Base-by-base conservation (phyloP, 2,888 invertebrate species). In the Baccha elongata region DNA sequence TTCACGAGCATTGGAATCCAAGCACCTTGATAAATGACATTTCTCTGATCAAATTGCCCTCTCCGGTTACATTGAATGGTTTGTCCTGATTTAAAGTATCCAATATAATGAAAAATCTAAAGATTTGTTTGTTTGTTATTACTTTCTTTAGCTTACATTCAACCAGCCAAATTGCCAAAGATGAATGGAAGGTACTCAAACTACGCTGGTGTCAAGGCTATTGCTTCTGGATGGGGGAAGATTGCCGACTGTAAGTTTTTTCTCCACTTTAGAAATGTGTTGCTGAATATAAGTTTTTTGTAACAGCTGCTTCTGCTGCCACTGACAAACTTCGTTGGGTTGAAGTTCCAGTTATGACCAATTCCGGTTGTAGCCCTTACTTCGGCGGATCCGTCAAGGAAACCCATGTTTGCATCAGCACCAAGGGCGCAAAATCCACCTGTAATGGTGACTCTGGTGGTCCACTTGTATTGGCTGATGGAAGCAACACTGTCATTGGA, bases 31-130 rank as follows among this genome's bases (percentile, higher is more conserved):
- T 65, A n/a, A 90, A 92, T 80, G 92, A 92, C 79, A 89, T 92
- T 55, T 91, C 91, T 8, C 69, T 92, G 15, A 88, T 92, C 55
- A 87, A 87, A 55, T 84, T 92, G 74, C 89, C 91, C 10, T 73
- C 86, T 17, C 67, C 87, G n/a, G 89, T 91, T 17, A 80, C 84
- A 17, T 85, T 91, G 58, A 90, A 88, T 79, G 88, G 91, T 91
- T 85, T 85, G 74, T 55, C 11, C 5, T 2, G 37, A 67, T 10
- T 40, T n/a, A n/a, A n/a, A n/a, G n/a, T n/a, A n/a, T n/a, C n/a
- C n/a, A n/a, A n/a, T 7, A 32, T 7, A 32, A 3, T 4, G n/a
- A 3, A n/a, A 8, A 0, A 3, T 23, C 13, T n/a, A 1, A 2
- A 7, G 0, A n/a, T 46, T 11, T 6, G 5, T 3, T 23, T 2